Evolutionary conservation across 2,888 invertebrate species (phyloP).

Genomic region (Limnephilus lunatus): DNA sequence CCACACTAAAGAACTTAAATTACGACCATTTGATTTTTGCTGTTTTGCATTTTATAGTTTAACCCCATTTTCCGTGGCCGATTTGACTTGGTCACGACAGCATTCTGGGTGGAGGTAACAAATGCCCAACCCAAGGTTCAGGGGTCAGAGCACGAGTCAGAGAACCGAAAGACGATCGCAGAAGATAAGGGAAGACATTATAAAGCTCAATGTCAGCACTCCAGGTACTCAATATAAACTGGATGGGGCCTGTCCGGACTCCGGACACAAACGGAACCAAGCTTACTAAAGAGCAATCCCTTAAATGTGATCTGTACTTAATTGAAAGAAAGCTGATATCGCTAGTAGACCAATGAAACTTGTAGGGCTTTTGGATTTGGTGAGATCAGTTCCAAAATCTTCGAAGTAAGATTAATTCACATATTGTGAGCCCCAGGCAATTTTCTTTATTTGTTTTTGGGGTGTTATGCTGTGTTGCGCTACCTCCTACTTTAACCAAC

Average conservation of each 20-base stretch:
- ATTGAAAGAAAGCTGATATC: not conserved
- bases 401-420: too few relatives aligned
- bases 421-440: too few relatives aligned
- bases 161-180: not conserved
- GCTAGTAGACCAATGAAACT: too few relatives aligned
- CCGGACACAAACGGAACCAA: not conserved
- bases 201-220: not conserved
- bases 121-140: not conserved
- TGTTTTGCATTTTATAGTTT: not conserved
- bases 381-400: too few relatives aligned
- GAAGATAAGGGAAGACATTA: not conserved
- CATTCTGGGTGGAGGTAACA: not conserved
- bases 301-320: too few relatives aligned
- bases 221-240: not conserved
- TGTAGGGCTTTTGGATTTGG: too few relatives aligned
- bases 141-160: not conserved
- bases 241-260: not conserved
- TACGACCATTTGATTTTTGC: not conserved
- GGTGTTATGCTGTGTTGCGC: too few relatives aligned
- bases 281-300: not conserved
- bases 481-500: too few relatives aligned
- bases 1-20: too few relatives aligned
- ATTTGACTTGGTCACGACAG: not conserved
- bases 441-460: too few relatives aligned
- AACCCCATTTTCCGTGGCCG: not conserved